Evolutionary conservation across 1,140 invertebrate species (phyloP).

Genomic region (Cyrtorhinus lividipennis): DNA sequence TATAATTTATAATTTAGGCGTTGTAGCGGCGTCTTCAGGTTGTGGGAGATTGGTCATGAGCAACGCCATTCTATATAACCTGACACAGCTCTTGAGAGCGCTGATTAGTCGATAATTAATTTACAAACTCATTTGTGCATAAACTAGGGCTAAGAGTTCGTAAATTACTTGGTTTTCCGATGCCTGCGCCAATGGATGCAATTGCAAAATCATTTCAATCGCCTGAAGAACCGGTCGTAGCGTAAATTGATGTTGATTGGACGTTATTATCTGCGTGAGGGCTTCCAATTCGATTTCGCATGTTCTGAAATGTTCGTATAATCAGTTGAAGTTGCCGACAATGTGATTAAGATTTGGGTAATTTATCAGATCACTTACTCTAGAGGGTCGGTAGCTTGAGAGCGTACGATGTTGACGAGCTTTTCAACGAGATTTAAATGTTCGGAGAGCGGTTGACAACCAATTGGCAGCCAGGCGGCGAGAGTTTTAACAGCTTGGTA

Average conservation of each 20-base stretch:
- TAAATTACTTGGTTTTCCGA: slow-evolving; percentile 3
- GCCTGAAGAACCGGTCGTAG: slow-evolving; percentile 35
- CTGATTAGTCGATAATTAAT: too few relatives aligned
- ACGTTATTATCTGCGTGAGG: slow-evolving; percentile 38
- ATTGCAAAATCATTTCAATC: slow-evolving; percentile 32
- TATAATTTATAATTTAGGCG: too few relatives aligned
- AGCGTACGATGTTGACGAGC: slow-evolving; percentile 27
- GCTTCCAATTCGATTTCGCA: slow-evolving; percentile 44
- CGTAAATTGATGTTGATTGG: slow-evolving; percentile 39
- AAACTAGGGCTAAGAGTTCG: too few relatives aligned
- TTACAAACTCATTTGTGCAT: too few relatives aligned
- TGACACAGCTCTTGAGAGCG: too few relatives aligned
- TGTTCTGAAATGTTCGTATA: slow-evolving; percentile 14
- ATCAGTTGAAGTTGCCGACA: background rate
- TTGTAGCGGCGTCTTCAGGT: too few relatives aligned
- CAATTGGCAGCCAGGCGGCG: slow-evolving; percentile 45
- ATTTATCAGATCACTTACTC: slow-evolving; percentile 20
- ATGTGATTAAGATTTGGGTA: background rate
- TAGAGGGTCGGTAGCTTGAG: background rate
- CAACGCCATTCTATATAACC: too few relatives aligned
- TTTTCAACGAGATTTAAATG: slow-evolving; percentile 29
- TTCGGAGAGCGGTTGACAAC: slow-evolving; percentile 31
- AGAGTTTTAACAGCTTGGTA: slow-evolving; percentile 39
- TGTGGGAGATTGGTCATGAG: too few relatives aligned
- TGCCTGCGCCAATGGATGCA: slow-evolving; percentile 21